phyloP scores from a whole-genome alignment of 2,797 vertebrate genomes.

The Glyptemys insculpta region DNA sequence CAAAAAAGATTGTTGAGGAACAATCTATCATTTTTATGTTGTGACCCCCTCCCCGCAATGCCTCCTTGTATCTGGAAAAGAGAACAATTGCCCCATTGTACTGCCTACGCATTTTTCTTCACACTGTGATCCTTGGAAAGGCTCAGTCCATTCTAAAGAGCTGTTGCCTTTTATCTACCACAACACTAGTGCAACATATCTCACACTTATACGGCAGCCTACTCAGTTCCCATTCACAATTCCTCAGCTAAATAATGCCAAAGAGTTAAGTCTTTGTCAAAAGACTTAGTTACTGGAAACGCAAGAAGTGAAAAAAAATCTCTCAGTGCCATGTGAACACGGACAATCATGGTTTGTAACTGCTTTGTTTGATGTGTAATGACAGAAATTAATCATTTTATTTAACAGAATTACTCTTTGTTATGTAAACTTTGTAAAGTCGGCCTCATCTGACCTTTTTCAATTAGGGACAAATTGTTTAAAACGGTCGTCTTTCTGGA shows the following conservation, averaged over 20 bases:
- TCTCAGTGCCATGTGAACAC: constrained; percentile 75
- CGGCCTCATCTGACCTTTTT: constrained; percentile 83
- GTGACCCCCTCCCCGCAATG: constrained; percentile 55
- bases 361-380: constrained; percentile 85
- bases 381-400: constrained; percentile 87
- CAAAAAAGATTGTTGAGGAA: constrained; percentile 46
- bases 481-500: constrained; percentile 84
- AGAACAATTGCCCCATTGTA: constrained; percentile 79
- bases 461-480: constrained; percentile 81
- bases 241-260: constrained; percentile 78
- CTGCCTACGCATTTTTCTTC: constrained; percentile 75
- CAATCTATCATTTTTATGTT: constrained; percentile 61
- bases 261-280: constrained; percentile 79
- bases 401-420: constrained; percentile 86
- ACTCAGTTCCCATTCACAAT: constrained; percentile 87
- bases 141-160: constrained; percentile 80
- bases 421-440: constrained; percentile 89
- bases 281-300: constrained; percentile 83
- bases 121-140: constrained; percentile 83
- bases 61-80: constrained; percentile 63
- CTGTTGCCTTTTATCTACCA: constrained; percentile 89
- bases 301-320: constrained; percentile 79
- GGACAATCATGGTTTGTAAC: constrained; percentile 89
- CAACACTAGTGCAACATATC: constrained; percentile 81
- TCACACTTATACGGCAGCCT: constrained; percentile 83